Percentiles rank a stretch among this genome's conserved stretches.
Conservation (phyloP, 2,113 vertebrate species). For the Etia nguti region DNA sequence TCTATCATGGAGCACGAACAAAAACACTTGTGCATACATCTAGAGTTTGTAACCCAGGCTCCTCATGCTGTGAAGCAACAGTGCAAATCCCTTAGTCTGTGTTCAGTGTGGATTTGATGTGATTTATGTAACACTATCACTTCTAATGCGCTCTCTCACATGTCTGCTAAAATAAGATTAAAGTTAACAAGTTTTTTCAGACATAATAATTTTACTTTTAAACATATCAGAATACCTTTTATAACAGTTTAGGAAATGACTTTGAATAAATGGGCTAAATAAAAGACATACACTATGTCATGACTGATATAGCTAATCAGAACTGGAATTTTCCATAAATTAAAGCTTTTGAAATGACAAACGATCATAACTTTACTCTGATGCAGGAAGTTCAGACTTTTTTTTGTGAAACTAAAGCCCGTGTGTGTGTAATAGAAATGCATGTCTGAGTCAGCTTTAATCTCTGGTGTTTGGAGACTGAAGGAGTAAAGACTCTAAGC, state of each 20-base stretch:
- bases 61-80: not conserved
- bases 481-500: not conserved
- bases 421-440: not conserved
- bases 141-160: not conserved
- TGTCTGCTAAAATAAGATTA: not conserved
- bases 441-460: not conserved
- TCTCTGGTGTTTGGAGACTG: not conserved
- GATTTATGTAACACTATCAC: not conserved
- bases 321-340: not conserved
- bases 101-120: not conserved
- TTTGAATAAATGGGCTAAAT: not conserved
- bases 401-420: not conserved
- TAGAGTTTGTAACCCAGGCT: not conserved
- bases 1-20: not conserved
- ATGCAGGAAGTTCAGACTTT: not conserved
- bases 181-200: not conserved
- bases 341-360: not conserved
- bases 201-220: not conserved
- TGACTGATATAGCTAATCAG: not conserved
- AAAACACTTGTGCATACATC: not conserved
- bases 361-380: not conserved
- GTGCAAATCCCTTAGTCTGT: not conserved
- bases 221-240: not conserved
- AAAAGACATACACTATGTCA: not conserved
- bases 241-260: not conserved